Evolutionary conservation across 2,797 vertebrate species (phyloP).

Genomic region (Sebastes taczanowskii): DNA sequence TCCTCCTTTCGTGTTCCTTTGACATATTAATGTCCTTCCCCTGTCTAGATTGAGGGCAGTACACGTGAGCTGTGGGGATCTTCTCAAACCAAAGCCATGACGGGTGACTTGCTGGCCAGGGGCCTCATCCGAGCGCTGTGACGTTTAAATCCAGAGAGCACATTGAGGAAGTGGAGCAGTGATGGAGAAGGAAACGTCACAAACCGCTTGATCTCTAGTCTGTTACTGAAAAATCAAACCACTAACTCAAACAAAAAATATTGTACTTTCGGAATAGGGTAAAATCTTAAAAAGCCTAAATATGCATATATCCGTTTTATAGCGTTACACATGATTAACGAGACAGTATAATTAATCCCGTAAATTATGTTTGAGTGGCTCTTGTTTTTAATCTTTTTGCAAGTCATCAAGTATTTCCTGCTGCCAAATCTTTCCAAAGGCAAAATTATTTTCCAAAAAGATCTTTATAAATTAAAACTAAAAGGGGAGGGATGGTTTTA

Average conservation of each 20-base stretch:
- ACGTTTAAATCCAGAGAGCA: constrained; percentile 30
- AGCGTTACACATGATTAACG: background rate
- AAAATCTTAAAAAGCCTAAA: background rate
- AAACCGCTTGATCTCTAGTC: background rate
- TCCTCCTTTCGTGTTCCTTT: constrained; percentile 40
- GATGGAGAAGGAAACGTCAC: background rate
- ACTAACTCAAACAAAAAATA: background rate
- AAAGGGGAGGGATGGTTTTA: background rate
- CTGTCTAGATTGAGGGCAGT: constrained; percentile 66
- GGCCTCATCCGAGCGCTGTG: constrained; percentile 37
- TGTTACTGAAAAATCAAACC: background rate
- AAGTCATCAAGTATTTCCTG: background rate
- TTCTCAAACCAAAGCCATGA: constrained; percentile 35
- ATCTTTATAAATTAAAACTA: background rate
- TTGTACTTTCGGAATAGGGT: background rate
- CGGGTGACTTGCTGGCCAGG: constrained; percentile 17
- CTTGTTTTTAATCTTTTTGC: background rate
- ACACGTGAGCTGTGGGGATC: constrained; percentile 56
- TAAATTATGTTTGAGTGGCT: background rate
- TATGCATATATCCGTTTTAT: background rate
- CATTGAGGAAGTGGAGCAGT: constrained; percentile 35
- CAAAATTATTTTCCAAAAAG: background rate
- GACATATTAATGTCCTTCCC: constrained; percentile 64
- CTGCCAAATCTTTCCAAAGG: background rate
- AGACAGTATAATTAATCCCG: background rate